phyloP scores from a whole-genome alignment of 2,888 invertebrate genomes.

The Holacanthella duospinosa region DNA sequence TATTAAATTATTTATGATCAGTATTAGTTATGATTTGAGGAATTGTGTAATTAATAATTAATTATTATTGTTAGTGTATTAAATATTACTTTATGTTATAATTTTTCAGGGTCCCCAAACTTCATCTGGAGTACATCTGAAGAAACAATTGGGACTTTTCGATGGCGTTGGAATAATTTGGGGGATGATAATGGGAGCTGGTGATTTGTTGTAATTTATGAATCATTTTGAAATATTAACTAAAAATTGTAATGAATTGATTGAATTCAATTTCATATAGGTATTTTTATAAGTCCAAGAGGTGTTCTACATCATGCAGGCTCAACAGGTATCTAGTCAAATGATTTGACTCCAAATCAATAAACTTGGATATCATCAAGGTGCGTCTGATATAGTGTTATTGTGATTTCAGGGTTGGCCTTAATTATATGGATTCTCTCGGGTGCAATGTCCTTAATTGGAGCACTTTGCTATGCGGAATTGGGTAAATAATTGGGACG shows the following conservation, averaged over 20 bases:
- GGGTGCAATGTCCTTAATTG: conserved; percentile 78
- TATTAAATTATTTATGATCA: too few species aligned
- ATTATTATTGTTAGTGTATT: too few species aligned
- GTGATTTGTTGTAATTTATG: too few species aligned
- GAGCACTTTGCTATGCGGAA: conserved; percentile 94
- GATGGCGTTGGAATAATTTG: conserved; percentile 93
- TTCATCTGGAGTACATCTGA: conserved; percentile 46
- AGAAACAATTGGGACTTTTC: conserved; percentile 70
- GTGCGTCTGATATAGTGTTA: too few species aligned
- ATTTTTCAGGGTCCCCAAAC: too few species aligned
- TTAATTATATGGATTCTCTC: conserved; percentile 81
- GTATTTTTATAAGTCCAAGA: conserved; percentile 91
- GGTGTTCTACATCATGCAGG: conserved; percentile 78
- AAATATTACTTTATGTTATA: too few species aligned
- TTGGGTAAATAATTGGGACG: conserved; percentile 80
- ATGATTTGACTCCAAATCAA: neutral
- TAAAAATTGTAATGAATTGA: neutral
- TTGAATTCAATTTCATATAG: conserved; percentile 52
- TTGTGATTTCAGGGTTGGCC: conserved; percentile 65
- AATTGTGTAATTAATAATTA: too few species aligned
- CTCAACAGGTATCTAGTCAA: conserved; percentile 49
- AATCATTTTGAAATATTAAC: neutral
- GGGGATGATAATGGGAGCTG: conserved; percentile 80
- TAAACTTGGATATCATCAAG: too few species aligned
- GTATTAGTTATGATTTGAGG: too few species aligned